Base-by-base conservation (phyloP, 2,888 invertebrate species). In the Pristionchus entomophagus region DNA sequence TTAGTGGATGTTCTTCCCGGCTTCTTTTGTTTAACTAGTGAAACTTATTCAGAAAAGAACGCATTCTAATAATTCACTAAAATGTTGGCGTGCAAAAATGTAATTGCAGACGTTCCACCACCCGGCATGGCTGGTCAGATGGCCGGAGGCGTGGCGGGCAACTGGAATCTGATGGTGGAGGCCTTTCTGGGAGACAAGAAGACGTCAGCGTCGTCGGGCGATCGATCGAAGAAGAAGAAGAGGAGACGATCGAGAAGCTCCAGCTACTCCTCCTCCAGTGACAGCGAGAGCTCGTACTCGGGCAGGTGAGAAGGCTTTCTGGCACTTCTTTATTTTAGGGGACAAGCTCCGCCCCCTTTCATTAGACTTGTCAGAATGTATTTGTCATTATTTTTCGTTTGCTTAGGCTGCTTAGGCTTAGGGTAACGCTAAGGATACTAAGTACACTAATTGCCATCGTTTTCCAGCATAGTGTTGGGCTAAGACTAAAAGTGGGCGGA, bases 161-260 rank as follows among this genome's bases (percentile, higher is more conserved):
- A 85, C 41, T 85, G 85, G 85, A 85, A 85, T 85, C 77, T 85
- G 73, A 85, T 85, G 85, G 85, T 85, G 26, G 85, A 85, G 14
- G 85, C 85, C 12, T 85, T 85, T 29, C 77, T 85, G 8, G 85
- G 85, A 8, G 77, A 85, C 19, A 53, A 85, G 77, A 84, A 84
- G 65, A 29, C 41, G 41, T 41, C 73, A 1, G 35, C 62, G 65
- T 35, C 41, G 41, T 41, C 73, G 0, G 35, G 80, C 19, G 82
- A 49, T 29, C 41, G 83, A 41, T 65, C 83, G 32, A 32, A 49
- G 35, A 84, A 84, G 83, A 84, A 84, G 83, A 84, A 32, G 29
- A 84, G 83, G 32, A 84, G 53, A 41, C 49, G 83, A 29, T 84
- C 83, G 32, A 49, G 83, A 26, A 84, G 83, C 35, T 84, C 83